A percentile compares a stretch with the other conserved stretches of the same genome.
phyloP scores from a whole-genome alignment of 2,113 vertebrate species.

The Mellivora capensis region DNA sequence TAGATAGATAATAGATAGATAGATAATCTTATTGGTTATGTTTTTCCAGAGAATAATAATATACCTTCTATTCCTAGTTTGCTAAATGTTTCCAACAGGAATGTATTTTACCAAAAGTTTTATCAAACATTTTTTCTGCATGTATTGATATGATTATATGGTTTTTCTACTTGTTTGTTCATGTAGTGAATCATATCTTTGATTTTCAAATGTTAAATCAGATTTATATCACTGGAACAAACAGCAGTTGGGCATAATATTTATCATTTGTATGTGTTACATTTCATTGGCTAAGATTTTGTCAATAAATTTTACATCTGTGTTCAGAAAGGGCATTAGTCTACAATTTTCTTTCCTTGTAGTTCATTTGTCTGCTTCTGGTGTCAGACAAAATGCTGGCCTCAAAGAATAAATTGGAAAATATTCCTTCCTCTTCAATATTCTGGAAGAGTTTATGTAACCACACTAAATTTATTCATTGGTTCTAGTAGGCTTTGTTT shows the following conservation, averaged over 20 bases:
- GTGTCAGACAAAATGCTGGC: not conserved
- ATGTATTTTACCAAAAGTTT: not conserved
- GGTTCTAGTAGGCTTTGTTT: not conserved
- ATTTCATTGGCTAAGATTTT: not conserved
- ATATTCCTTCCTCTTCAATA: not conserved
- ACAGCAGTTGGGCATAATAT: not conserved
- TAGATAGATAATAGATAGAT: not conserved
- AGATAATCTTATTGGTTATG: not conserved
- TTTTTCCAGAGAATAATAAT: not conserved
- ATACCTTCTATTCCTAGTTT: not conserved
- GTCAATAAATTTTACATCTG: not conserved
- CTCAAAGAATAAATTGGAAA: not conserved
- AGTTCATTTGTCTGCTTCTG: not conserved
- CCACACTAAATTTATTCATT: not conserved
- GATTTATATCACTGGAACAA: not conserved
- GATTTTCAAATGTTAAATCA: not conserved
- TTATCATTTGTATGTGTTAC: not conserved
- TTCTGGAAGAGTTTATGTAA: not conserved
- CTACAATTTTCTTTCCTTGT: not conserved
- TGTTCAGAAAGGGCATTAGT: not conserved
- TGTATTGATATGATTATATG: not conserved
- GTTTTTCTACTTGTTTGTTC: not conserved
- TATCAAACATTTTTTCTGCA: not conserved
- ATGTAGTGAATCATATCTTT: not conserved
- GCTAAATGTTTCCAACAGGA: not conserved